These are phyloP conservation scores for Aspidiotus rigidus DNA, from an alignment of 2,888 invertebrate species.

Conservation along the genomic window DNA sequence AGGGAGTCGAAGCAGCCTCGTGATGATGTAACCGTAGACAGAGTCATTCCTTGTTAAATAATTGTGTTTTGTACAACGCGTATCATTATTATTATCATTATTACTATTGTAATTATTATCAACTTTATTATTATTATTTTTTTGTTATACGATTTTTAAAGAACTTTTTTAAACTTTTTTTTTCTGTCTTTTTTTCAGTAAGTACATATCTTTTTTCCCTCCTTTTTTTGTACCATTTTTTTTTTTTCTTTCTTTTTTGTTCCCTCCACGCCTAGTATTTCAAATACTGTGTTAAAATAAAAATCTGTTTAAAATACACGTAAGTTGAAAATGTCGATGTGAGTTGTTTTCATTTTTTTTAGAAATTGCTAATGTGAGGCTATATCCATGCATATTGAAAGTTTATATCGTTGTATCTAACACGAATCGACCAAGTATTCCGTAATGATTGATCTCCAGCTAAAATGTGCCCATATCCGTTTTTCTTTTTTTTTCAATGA, in stretches of 20 bases:
- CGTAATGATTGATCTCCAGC: no score
- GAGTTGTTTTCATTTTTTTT: background rate
- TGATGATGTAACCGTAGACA: constrained; percentile 28
- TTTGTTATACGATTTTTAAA: constrained; percentile 4
- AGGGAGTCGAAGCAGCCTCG: constrained; percentile 18
- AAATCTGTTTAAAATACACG: constrained; percentile 27
- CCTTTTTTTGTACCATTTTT: constrained; percentile 28
- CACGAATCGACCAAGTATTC: no score
- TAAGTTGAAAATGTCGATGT: constrained; percentile 16
- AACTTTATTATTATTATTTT: constrained; percentile 10
- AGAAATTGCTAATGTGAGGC: background rate
- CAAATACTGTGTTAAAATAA: constrained; percentile 16
- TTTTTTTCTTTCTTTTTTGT: constrained; percentile 23
- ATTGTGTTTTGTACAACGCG: constrained; percentile 17
- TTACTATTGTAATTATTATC: constrained; percentile 13
- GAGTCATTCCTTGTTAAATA: constrained; percentile 31
- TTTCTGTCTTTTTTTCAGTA: background rate
- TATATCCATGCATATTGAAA: no score
- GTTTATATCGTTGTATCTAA: no score
- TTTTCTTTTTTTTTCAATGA: no score
- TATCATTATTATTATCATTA: constrained; percentile 21
- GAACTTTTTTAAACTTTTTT: constrained; percentile 25
- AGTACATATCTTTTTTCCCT: constrained; percentile 15
- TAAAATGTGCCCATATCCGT: no score
- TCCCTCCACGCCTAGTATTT: constrained; percentile 23